Conservation (phyloP, 2,113 vertebrate species). For the Pyrgilauda ruficollis region DNA sequence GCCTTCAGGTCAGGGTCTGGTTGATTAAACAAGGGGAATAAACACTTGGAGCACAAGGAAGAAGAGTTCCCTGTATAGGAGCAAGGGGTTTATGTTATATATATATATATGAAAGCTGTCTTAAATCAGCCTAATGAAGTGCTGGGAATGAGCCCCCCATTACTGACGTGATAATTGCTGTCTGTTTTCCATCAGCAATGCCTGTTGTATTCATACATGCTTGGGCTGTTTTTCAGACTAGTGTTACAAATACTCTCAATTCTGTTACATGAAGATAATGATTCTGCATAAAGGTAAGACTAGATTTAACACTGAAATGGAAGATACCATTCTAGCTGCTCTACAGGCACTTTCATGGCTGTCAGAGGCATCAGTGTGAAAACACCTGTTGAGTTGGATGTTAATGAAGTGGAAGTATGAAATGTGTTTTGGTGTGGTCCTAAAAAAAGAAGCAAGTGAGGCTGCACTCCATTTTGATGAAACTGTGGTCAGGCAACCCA, state of each 20-base stretch:
- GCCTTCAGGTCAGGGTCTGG: neutral
- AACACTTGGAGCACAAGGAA: neutral
- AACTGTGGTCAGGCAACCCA: too few species aligned
- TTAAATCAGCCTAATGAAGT: neutral
- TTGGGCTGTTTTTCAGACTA: neutral
- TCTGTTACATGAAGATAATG: neutral
- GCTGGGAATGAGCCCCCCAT: neutral
- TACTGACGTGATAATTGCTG: fast-evolving
- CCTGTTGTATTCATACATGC: neutral
- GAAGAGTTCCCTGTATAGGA: neutral
- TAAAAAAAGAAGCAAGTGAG: neutral
- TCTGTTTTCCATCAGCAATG: neutral
- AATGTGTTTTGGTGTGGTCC: neutral
- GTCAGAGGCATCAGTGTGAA: neutral
- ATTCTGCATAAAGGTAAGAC: neutral
- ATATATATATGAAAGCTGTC: neutral
- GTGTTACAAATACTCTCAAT: neutral
- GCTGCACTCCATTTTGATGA: neutral
- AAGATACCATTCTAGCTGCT: fast-evolving
- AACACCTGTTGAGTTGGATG: neutral
- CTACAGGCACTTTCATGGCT: neutral
- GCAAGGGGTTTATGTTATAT: neutral
- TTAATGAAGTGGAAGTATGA: neutral
- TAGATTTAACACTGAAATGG: neutral
- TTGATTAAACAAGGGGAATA: neutral